Conservation (phyloP, 2,888 invertebrate species). For the Phlogophora meticulosa region DNA sequence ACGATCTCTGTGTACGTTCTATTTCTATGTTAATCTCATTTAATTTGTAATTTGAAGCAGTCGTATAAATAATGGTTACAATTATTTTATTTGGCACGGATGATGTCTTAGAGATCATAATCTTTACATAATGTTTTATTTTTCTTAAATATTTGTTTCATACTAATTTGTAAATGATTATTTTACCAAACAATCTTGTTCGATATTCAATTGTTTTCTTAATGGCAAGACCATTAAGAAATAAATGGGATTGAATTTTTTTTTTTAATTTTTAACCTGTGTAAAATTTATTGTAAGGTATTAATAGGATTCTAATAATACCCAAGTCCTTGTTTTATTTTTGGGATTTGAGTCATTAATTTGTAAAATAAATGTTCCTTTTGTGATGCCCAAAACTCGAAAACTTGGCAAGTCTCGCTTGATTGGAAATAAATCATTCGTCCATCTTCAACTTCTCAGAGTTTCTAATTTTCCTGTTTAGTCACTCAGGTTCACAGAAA, state of each 20-base stretch:
- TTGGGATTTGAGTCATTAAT: conserved; percentile 18
- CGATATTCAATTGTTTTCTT: background rate
- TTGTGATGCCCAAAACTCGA: conserved; percentile 23
- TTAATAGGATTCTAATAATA: conserved; percentile 4
- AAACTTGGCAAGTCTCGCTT: conserved; percentile 50
- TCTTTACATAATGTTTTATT: conserved; percentile 17
- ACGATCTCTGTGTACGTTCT: conserved; percentile 42
- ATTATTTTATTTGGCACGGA: conserved; percentile 68
- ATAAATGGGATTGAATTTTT: conserved; percentile 1
- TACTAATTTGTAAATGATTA: background rate
- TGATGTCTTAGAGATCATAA: conserved; percentile 25
- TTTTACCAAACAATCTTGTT: background rate
- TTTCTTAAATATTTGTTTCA: conserved; percentile 11
- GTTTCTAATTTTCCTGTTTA: conserved; percentile 58
- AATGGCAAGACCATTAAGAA: too few species aligned
- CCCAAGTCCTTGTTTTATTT: conserved; percentile 20
- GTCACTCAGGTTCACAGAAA: conserved; percentile 41
- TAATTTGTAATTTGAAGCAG: conserved; percentile 41
- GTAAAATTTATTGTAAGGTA: background rate
- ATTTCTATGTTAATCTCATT: conserved; percentile 34
- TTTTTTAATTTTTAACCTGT: too few species aligned
- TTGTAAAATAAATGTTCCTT: conserved; percentile 39
- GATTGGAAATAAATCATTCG: conserved; percentile 54
- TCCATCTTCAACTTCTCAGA: conserved; percentile 42
- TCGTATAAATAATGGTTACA: conserved; percentile 60